Evolutionary conservation across 2,888 invertebrate species (phyloP), one percentile per base, ranked within the genome.

Genomic region (Scelioninae gen. 2): DNA sequence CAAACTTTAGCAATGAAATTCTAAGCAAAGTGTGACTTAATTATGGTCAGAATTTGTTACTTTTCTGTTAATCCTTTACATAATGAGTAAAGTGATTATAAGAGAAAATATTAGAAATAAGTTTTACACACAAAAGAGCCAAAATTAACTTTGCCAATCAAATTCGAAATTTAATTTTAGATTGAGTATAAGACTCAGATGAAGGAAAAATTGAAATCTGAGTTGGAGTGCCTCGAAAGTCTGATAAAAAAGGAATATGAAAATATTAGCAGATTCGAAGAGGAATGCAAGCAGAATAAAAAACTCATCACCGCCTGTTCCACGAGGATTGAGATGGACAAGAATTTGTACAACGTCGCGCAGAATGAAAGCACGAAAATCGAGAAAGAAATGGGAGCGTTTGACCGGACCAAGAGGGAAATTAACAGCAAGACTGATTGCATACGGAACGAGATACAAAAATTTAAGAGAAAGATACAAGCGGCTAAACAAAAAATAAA

Each of bases 291-390:
- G 43, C 89, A 91, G 78, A 91, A 90, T 82, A 86, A 92, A 89
- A 90, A 90, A 79, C 86, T 93, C 6, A 85, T 94, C 46, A 89
- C 90, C 53, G 91, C 92, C 0, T 91, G 93, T 77, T 90, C 90
- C 74, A 89, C 91, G 61, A 93, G 93, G 82, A 83, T 92, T 67
- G 90, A 92, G 71, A 89, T 90, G 50, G 93, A 94, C 84, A 89
- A 91, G 48, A 90, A 92, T 83, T 87, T 86, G 85, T 91, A 86
- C 75, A 89, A 87, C 81, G 80, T 87, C 71, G 87, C 86, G 15
- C 85, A 81, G 77, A 88, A 82, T 80, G 88, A 86, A 80, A 87
- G 87, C 0, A 88, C 88, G 1, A 81, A 87, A 11, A 82, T 90
- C 2, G 85, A 86, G 0, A 86, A 89, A 73, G 88, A 89, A 67